Base-by-base conservation (phyloP, 2,797 vertebrate genomes). In the Sorex maritimensis region DNA sequence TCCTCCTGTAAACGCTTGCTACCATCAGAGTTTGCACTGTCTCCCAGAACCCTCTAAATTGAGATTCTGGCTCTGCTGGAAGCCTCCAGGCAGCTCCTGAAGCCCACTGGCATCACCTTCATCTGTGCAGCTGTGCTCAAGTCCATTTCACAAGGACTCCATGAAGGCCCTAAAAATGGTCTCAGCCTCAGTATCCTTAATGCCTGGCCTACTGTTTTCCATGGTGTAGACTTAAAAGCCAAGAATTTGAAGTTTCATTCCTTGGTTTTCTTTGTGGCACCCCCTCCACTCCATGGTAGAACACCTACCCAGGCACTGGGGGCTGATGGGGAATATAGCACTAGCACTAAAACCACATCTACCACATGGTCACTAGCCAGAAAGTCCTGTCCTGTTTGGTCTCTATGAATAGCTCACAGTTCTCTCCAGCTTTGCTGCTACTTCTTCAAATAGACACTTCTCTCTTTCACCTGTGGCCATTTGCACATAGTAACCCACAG, bases 181-280 rank as follows among this genome's bases (percentile, higher is more conserved):
- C 38, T 61, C 68, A 81, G 81, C 28, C 46, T 15, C 7, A 4
- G 6, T n/a, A 73, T 94, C 75, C 55, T 30, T 34, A 68, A 77
- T 24, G 24, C 17, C 10, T 30, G 44, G 63, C 13, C 34, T 34
- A 5, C 72, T 61, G 44, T 4, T 65, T 55, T 73, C 41, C 71
- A 2, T 78, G 26, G 72, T 86, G 88, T 85, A 81, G 30, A 84
- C 15, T 41, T 86, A 55, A 88, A 65, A 86, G 69, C 12, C 24
- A 90, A 73, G 78, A 63, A 61, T 67, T 61, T 63, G 13, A 93
- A 38, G 52, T 71, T 86, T 91, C 30, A 67, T 6, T 77, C 77
- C 61, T 26, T 67, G 34, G 26, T 41, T 89, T 85, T 81, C 74
- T 75, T 88, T 68, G 15, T 63, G 63, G 67, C 1, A 68, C 11